These are phyloP conservation scores for Stenurella melanura DNA, from an alignment of 2,888 invertebrate species.

Conservation along the genomic window DNA sequence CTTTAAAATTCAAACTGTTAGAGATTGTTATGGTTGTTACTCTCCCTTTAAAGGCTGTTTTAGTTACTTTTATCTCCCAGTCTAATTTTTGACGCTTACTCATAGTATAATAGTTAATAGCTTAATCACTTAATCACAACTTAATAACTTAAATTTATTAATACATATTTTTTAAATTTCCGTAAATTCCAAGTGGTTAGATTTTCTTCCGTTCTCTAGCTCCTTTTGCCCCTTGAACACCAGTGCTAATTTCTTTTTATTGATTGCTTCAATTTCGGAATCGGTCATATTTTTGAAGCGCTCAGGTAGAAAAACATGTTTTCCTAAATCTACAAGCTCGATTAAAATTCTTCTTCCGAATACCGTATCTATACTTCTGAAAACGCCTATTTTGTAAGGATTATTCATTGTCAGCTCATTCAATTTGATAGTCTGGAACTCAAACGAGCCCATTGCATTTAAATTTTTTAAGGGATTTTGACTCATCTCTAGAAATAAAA, in stretches of 20 bases:
- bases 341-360: not conserved
- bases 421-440: not conserved
- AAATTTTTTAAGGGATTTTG: not conserved
- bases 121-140: not conserved
- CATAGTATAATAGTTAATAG: not conserved
- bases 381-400: not conserved
- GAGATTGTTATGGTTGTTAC: not conserved
- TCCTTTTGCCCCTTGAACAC: not conserved
- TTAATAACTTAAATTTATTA: not conserved
- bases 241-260: not conserved
- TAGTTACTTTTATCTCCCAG: not conserved
- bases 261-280: not conserved
- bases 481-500: not conserved
- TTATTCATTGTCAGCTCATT: not conserved
- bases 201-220: not conserved
- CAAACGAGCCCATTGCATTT: not conserved
- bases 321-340: not conserved
- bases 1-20: conserved; percentile 7
- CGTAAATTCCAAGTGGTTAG: not conserved
- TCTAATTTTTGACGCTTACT: not conserved
- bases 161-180: not conserved
- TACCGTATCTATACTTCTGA: not conserved
- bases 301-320: not conserved
- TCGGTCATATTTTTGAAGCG: not conserved
- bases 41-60: not conserved